These are phyloP conservation scores for Agrotis puta DNA, from an alignment of 2,888 invertebrate genomes.

Conservation along the genomic window DNA sequence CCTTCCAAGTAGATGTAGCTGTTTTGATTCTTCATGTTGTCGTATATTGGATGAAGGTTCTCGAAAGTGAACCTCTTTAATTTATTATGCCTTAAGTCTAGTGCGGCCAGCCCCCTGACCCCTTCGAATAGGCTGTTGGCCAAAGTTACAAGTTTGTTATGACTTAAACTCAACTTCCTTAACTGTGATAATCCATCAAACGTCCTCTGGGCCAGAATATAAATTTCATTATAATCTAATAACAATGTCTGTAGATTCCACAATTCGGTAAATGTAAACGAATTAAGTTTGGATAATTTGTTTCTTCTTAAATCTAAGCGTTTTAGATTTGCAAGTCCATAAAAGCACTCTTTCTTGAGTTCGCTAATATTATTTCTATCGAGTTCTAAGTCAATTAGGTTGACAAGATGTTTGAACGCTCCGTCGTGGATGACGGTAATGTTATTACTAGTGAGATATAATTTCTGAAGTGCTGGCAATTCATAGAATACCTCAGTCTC, in stretches of 20 bases:
- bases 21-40: slow-evolving; percentile 93
- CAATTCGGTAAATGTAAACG: slow-evolving; percentile 95
- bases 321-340: slow-evolving; percentile 94
- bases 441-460: slow-evolving; percentile 96
- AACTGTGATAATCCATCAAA: slow-evolving; percentile 94
- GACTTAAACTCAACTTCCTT: slow-evolving; percentile 93
- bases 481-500: slow-evolving; percentile 94
- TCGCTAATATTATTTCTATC: slow-evolving; percentile 94
- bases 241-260: slow-evolving; percentile 93
- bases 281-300: slow-evolving; percentile 94
- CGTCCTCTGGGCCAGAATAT: slow-evolving; percentile 94
- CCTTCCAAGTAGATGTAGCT: slow-evolving; percentile 95
- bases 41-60: slow-evolving; percentile 94
- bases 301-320: slow-evolving; percentile 94
- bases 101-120: slow-evolving; percentile 93
- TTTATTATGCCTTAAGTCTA: slow-evolving; percentile 94
- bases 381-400: slow-evolving; percentile 95
- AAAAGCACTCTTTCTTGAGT: slow-evolving; percentile 94
- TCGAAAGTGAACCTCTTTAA: slow-evolving; percentile 94
- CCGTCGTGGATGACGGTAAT: slow-evolving; percentile 96
- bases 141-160: slow-evolving; percentile 94
- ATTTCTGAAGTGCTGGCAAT: slow-evolving; percentile 93
- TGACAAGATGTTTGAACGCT: slow-evolving; percentile 94
- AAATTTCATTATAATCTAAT: slow-evolving; percentile 93
- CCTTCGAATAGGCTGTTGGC: slow-evolving; percentile 93